Conservation (phyloP, 1,140 invertebrate genomes). For the Charaxes varanes region DNA sequence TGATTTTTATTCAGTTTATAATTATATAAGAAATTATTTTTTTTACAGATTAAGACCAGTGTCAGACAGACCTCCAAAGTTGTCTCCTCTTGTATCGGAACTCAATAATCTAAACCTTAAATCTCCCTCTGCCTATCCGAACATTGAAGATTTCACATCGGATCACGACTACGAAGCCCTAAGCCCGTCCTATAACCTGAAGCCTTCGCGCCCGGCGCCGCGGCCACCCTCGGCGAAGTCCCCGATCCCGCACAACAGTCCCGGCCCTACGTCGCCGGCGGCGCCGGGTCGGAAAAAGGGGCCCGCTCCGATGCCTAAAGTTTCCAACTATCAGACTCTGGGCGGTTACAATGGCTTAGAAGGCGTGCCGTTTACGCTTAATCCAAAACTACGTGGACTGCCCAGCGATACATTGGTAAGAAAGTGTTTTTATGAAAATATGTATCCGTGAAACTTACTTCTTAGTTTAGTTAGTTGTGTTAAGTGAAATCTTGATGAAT, state of each 20-base stretch:
- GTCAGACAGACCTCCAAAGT: slow-evolving; percentile 64
- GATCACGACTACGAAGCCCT: slow-evolving; percentile 65
- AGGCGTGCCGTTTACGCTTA: slow-evolving; percentile 65
- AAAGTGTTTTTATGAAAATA: slow-evolving; percentile 20
- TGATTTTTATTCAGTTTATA: slow-evolving; percentile 24
- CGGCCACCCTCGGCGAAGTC: slow-evolving; percentile 36
- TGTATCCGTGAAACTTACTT: neutral
- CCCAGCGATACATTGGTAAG: slow-evolving; percentile 46
- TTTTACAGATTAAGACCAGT: slow-evolving; percentile 35
- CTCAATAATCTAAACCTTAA: slow-evolving; percentile 64
- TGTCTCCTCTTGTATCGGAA: slow-evolving; percentile 52
- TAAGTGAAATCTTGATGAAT: neutral
- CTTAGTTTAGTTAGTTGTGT: neutral
- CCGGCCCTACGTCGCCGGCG: slow-evolving; percentile 25
- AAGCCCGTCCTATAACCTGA: slow-evolving; percentile 55
- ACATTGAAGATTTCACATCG: slow-evolving; percentile 47
- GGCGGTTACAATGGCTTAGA: slow-evolving; percentile 57
- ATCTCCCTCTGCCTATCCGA: slow-evolving; percentile 36
- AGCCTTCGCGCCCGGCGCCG: slow-evolving; percentile 53
- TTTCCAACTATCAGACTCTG: slow-evolving; percentile 49
- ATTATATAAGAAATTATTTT: neutral
- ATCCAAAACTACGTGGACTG: slow-evolving; percentile 66
- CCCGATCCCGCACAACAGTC: slow-evolving; percentile 25
- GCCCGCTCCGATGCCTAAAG: slow-evolving; percentile 46
- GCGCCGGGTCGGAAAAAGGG: slow-evolving; percentile 35